Percentiles rank a stretch among this genome's conserved stretches.
phyloP scores from a whole-genome alignment of 2,113 vertebrate genomes.

The Pangasianodon gigas region DNA sequence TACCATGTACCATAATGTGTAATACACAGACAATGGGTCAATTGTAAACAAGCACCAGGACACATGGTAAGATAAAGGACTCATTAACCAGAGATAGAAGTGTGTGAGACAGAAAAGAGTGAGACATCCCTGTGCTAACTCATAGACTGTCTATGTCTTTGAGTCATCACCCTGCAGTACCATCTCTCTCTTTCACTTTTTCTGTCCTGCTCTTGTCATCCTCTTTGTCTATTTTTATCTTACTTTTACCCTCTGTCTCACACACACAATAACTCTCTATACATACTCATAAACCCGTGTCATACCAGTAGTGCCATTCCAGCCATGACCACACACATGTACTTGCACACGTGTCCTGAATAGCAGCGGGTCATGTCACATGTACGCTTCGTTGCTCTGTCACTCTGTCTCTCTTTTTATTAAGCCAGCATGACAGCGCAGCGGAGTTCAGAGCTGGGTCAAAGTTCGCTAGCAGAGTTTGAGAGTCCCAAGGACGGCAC shows the following conservation, averaged over 20 bases:
- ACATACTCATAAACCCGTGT: not conserved
- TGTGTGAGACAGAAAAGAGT: not conserved
- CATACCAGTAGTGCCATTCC: slow-evolving; percentile 9
- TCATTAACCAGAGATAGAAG: slow-evolving; percentile 13
- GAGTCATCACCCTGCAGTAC: slow-evolving; percentile 3
- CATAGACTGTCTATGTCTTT: not conserved
- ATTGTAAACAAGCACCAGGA: not conserved
- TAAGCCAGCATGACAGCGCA: slow-evolving; percentile 42
- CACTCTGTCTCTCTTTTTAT: slow-evolving; percentile 34
- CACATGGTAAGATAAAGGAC: slow-evolving; percentile 8
- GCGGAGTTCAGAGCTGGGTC: slow-evolving; percentile 39
- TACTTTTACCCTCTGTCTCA: not conserved
- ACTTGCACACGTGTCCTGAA: slow-evolving; percentile 36
- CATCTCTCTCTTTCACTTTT: not conserved
- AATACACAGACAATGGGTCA: not conserved
- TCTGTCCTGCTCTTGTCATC: not conserved
- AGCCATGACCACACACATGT: slow-evolving; percentile 7
- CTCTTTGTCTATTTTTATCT: not conserved
- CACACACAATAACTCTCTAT: slow-evolving; percentile 16
- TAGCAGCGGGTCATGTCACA: slow-evolving; percentile 26
- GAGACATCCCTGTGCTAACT: not conserved
- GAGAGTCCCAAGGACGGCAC: slow-evolving; percentile 59
- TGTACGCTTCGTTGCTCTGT: slow-evolving; percentile 15
- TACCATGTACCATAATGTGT: not conserved
- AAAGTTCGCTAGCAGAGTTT: slow-evolving; percentile 56